A percentile compares a stretch with the other conserved stretches of the same genome.
Conservation (phyloP, 2,888 invertebrate genomes). For the Drosophila falleni region DNA sequence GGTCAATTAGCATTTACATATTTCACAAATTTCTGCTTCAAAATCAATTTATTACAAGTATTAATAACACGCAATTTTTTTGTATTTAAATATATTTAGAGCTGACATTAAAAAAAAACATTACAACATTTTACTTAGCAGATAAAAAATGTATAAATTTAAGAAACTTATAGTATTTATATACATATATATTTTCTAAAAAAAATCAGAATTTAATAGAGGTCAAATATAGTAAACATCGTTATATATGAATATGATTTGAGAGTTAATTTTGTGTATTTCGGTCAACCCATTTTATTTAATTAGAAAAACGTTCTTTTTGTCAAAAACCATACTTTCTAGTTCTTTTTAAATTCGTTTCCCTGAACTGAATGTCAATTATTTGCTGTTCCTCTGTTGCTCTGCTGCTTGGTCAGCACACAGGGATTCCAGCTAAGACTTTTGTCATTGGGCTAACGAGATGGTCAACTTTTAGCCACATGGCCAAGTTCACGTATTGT, state of each 20-base stretch:
- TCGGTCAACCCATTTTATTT: no score
- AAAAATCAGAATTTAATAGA: no score
- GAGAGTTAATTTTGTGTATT: no score
- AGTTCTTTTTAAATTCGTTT: not conserved
- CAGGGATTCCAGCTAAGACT: not conserved
- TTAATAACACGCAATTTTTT: not conserved
- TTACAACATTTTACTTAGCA: not conserved
- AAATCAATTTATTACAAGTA: not conserved
- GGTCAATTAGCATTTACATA: not conserved
- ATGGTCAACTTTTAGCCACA: conserved; percentile 5
- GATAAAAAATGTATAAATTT: not conserved
- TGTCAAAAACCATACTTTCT: not conserved
- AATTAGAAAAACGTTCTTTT: not conserved
- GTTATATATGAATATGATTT: no score
- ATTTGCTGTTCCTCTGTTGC: not conserved
- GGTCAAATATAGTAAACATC: no score
- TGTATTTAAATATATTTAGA: no score
- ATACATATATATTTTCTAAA: no score
- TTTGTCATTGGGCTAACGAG: conserved; percentile 16
- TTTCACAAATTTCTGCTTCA: not conserved
- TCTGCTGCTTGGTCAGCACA: conserved; percentile 1
- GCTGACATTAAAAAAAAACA: no score
- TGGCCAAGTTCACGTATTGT: conserved; percentile 28
- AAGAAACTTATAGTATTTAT: not conserved
- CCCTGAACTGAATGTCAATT: conserved; percentile 2